Evolutionary conservation across 2,113 vertebrate species (phyloP), one percentile per base, ranked within the genome.

Genomic region (Phalacrocorax brasilianus): DNA sequence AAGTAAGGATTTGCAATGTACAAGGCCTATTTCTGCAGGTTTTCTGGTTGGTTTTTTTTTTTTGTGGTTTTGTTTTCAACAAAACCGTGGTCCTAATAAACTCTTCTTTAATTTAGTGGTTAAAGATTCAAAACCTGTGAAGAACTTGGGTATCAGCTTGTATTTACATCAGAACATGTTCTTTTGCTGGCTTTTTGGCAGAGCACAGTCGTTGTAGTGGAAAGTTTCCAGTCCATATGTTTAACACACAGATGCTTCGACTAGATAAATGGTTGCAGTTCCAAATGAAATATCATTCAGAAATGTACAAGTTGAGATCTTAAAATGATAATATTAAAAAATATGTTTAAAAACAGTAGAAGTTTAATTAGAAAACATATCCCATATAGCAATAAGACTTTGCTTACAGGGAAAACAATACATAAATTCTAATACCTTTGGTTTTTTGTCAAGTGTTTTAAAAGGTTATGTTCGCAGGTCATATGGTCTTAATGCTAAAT

Each of bases 1-100:
- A 98, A 98, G 97, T 89, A 21, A 96, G 97, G 96, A 97, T 97
- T 95, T 97, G 90, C 95, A 92, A 75, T 92, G 81, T 89, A 81
- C 89, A 94, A 93, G 72, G 68, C 76, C 91, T 95, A 45, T 95
- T 97, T 97, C 82, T 96, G 86, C 83, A 87, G 78, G 56, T 88
- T 88, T 93, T 61, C 66, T 73, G 14, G 12, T 23, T 0, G 38
- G 9, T 9, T 38, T 38, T 38, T 38, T 38, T 26, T 73, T 71
- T 82, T 66, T 73, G 27, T 23, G 6, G 15, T 70, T 62, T 88
- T 58, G 55, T 91, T 95, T 88, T 75, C 63, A 76, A 50, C 45
- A 91, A 94, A 95, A 52, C 66, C 45, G 38, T 12, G 18, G 76
- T 73, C 7, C 1, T 71, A 75, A 94, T 63, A 76, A 90, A 71